Evolutionary conservation across 2,797 vertebrate species (phyloP).

Genomic region (Diplodus puntazzo): DNA sequence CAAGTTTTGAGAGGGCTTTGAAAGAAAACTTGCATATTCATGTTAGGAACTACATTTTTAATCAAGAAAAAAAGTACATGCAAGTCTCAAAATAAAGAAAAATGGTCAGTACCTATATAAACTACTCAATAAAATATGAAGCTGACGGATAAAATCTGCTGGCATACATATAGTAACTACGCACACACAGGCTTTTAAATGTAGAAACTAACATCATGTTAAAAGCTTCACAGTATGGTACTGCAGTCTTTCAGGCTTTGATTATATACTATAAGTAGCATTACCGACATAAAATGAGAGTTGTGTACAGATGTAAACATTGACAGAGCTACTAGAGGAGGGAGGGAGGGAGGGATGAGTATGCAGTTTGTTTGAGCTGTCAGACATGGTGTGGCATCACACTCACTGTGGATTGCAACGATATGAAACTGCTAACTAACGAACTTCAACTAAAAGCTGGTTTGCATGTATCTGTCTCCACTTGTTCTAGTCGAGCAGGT

Average conservation of each 20-base stretch:
- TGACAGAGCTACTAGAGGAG: neutral
- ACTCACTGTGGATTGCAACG: too few species aligned
- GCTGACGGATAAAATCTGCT: neutral
- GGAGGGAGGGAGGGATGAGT: conserved; percentile 29
- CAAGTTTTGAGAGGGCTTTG: neutral
- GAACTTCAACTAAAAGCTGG: neutral
- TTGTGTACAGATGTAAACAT: neutral
- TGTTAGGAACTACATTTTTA: neutral
- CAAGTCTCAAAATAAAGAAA: neutral
- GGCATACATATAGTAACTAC: neutral
- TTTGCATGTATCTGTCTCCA: neutral
- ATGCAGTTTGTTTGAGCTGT: conserved; percentile 39
- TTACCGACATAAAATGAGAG: neutral
- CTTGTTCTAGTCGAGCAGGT: conserved; percentile 3
- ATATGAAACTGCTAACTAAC: neutral
- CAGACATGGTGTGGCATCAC: neutral
- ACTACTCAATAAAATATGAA: neutral
- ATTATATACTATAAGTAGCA: neutral
- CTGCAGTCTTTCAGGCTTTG: neutral
- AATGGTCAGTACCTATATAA: neutral
- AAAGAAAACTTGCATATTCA: neutral
- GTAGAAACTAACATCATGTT: conserved; percentile 3
- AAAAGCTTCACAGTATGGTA: neutral
- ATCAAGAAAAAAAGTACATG: neutral
- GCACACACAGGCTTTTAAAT: neutral